Evolutionary conservation across 1,140 invertebrate genomes (phyloP).

Genomic region (Drosophila melanica): DNA sequence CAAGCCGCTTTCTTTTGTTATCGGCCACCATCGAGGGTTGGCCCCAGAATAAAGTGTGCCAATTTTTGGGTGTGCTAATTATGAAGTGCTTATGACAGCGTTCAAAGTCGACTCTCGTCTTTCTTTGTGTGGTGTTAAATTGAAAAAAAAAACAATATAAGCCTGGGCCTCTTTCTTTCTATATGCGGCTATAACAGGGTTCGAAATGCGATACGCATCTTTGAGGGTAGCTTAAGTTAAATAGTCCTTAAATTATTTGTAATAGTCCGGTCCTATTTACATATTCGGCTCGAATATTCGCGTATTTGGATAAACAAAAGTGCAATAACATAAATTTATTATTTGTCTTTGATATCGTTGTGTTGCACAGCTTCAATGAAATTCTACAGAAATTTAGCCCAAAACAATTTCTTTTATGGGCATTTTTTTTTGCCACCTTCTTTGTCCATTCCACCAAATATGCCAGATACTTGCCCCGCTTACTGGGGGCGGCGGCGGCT

Average conservation of each 20-base stretch:
- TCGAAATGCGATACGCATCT: background rate
- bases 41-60: conserved; percentile 62
- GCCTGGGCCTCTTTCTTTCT: background rate
- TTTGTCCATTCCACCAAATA: background rate
- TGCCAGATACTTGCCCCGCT: conserved; percentile 5
- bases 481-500: conserved; percentile 38
- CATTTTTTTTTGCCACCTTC: conserved; percentile 10
- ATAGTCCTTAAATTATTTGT: background rate
- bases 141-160: conserved; percentile 26
- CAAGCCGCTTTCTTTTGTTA: conserved; percentile 58
- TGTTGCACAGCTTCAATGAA: conserved; percentile 57
- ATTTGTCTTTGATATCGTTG: conserved; percentile 31
- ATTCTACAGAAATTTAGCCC: conserved; percentile 61
- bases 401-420: conserved; percentile 79
- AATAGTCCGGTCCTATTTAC: background rate
- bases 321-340: conserved; percentile 31
- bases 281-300: background rate
- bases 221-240: background rate
- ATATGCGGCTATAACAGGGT: background rate
- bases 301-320: background rate
- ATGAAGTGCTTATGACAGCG: conserved; percentile 71
- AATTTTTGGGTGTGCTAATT: conserved; percentile 67
- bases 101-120: conserved; percentile 21
- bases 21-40: conserved; percentile 26
- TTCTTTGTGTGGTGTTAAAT: conserved; percentile 30